These are phyloP conservation scores for Dicyrtoma fusca DNA, from an alignment of 2,888 invertebrate genomes.

Conservation along the genomic window DNA sequence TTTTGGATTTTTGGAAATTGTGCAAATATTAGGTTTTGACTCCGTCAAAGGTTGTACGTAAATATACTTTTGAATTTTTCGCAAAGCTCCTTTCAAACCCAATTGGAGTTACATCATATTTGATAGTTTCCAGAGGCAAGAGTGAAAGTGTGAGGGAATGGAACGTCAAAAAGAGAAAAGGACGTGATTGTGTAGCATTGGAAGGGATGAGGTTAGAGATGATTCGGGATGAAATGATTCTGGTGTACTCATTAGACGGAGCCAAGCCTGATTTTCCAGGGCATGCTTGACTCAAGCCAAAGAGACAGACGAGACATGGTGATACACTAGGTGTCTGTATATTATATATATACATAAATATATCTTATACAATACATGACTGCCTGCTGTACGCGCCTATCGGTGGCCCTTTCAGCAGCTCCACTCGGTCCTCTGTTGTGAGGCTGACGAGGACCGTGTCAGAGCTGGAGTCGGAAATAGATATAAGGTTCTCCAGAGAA, in stretches of 20 bases:
- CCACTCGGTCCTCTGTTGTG: neutral
- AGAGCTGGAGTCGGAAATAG: no score
- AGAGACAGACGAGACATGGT: neutral
- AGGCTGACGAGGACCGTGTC: neutral
- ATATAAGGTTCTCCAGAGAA: neutral
- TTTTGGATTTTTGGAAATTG: no score
- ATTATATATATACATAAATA: conserved; percentile 6
- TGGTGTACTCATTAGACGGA: conserved; percentile 4
- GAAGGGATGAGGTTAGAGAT: conserved; percentile 23
- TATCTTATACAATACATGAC: no score
- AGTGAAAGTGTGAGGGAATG: neutral
- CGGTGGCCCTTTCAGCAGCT: no score
- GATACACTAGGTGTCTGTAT: neutral
- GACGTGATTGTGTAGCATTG: conserved; percentile 24
- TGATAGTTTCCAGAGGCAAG: no score
- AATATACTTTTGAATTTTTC: no score
- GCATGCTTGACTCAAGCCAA: neutral
- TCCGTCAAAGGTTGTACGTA: no score
- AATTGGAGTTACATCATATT: no score
- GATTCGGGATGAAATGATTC: conserved; percentile 27
- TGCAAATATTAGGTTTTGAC: no score
- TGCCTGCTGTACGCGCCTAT: no score
- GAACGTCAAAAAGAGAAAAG: no score
- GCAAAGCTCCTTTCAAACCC: no score
- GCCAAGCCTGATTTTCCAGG: neutral